These are phyloP conservation scores for Drosophila longiperda DNA, from an alignment of 2,888 invertebrate genomes.

Conservation along the genomic window DNA sequence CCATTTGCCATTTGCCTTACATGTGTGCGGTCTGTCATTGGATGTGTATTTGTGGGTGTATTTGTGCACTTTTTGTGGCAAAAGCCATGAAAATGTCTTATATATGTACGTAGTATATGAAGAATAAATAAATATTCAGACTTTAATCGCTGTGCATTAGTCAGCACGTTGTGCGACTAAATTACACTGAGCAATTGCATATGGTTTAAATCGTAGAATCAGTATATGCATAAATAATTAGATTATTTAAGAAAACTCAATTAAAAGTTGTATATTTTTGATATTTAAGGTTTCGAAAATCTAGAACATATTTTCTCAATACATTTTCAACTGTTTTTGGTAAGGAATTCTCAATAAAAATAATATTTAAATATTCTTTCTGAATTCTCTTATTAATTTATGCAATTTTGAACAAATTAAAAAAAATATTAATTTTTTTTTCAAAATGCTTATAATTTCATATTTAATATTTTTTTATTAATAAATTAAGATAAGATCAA, in stretches of 20 bases:
- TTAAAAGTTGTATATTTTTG: not conserved
- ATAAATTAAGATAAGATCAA: not conserved
- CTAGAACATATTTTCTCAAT: not conserved
- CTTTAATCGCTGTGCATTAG: constrained; percentile 74
- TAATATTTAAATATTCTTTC: rapidly evolving
- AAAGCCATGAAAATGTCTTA: constrained; percentile 8
- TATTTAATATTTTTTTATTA: not conserved
- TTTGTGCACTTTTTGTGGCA: constrained; percentile 4
- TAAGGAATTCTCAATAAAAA: not conserved
- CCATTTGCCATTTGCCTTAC: constrained; percentile 23
- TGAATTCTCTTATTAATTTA: not conserved
- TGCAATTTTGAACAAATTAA: not conserved
- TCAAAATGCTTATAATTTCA: not conserved
- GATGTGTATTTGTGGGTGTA: constrained; percentile 38
- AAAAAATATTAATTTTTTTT: not conserved
- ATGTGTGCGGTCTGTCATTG: constrained; percentile 44
- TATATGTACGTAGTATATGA: constrained; percentile 18
- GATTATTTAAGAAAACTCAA: too few species aligned
- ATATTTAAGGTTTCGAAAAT: not conserved
- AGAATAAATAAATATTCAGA: constrained; percentile 33
- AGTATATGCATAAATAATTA: not conserved
- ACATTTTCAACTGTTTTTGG: rapidly evolving
- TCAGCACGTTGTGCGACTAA: constrained; percentile 51
- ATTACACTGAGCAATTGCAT: not conserved
- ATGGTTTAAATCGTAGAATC: constrained; percentile 5